These are phyloP conservation scores for Motacilla tschutschensis DNA, from an alignment of 2,113 vertebrate genomes.

Conservation along the genomic window DNA sequence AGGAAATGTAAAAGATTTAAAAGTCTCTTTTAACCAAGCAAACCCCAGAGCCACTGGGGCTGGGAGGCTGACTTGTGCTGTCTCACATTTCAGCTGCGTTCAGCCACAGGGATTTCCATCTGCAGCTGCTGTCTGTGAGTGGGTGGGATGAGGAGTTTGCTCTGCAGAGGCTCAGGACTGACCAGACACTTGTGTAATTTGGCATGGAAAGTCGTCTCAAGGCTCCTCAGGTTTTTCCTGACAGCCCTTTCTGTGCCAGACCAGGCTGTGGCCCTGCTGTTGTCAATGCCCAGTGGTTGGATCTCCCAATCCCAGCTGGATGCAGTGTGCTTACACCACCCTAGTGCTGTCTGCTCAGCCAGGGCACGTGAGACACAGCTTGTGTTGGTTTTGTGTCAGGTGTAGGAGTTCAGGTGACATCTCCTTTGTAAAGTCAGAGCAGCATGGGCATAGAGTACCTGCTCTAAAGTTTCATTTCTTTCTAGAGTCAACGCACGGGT, in stretches of 20 bases:
- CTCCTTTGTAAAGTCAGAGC: background rate
- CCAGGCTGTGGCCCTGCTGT: background rate
- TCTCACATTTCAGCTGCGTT: background rate
- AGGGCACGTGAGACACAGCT: background rate
- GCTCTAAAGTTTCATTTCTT: background rate
- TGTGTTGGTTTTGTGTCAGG: background rate
- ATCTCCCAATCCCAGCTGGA: background rate
- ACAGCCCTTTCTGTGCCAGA: background rate
- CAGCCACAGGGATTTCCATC: background rate
- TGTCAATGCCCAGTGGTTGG: background rate
- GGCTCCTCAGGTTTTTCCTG: background rate
- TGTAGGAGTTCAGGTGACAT: background rate
- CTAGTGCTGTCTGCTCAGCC: background rate
- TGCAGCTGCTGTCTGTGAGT: background rate
- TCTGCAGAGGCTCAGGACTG: background rate
- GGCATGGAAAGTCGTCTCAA: background rate
- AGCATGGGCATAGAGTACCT: background rate
- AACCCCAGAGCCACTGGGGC: background rate
- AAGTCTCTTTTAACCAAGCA: background rate
- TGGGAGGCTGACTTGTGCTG: background rate
- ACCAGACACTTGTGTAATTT: background rate
- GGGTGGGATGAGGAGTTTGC: background rate
- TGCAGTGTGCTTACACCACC: background rate
- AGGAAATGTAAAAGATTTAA: background rate
- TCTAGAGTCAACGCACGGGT: background rate